Evolutionary conservation across 2,113 vertebrate species (phyloP).

Genomic region (Pituophis catenifer): DNA sequence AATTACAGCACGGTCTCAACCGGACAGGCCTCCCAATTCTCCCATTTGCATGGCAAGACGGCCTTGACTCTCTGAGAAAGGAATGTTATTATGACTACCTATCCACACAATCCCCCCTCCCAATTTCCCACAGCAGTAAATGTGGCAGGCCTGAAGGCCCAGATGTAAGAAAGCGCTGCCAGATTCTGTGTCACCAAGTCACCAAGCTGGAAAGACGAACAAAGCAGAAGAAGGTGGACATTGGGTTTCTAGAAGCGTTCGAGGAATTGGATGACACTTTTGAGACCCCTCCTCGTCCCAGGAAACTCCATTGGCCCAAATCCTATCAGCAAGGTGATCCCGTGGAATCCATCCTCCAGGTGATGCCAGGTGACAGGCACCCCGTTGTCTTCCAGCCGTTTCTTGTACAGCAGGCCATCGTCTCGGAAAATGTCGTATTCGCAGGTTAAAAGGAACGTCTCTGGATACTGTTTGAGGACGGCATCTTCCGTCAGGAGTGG

Average conservation of each 20-base stretch:
- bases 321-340: rapidly evolving
- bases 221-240: too few relatives aligned
- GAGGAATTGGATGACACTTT: not conserved
- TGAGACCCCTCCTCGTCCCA: not conserved
- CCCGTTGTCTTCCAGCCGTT: not conserved
- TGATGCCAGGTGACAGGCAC: not conserved
- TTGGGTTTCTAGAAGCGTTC: not conserved
- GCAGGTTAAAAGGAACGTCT: not conserved
- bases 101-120: too few relatives aligned
- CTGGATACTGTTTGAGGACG: not conserved
- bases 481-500: not conserved
- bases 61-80: too few relatives aligned
- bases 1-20: too few relatives aligned
- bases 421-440: not conserved
- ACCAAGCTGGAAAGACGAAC: too few relatives aligned
- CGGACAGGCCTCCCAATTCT: too few relatives aligned
- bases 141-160: too few relatives aligned
- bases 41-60: too few relatives aligned
- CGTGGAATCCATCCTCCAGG: not conserved
- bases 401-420: not conserved
- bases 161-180: too few relatives aligned
- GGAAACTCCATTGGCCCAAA: not conserved
- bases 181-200: too few relatives aligned
- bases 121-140: too few relatives aligned
- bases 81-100: too few relatives aligned